phyloP scores from a whole-genome alignment of 53 echinoderm and acorn worm genomes.

The Henricia sp. region DNA sequence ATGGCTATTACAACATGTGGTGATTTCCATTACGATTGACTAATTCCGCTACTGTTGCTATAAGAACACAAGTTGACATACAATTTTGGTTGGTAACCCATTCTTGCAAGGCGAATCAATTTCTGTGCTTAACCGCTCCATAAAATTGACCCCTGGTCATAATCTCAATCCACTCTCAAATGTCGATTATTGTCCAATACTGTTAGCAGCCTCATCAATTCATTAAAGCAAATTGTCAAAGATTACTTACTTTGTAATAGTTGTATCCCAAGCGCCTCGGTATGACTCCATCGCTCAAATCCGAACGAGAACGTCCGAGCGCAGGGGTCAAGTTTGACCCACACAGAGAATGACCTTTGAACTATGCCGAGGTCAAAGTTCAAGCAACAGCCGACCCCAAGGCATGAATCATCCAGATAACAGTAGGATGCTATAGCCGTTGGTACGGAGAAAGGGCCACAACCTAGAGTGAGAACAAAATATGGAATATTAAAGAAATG shows the following conservation, averaged over 20 bases:
- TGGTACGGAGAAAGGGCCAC: background rate
- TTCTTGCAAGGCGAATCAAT: background rate
- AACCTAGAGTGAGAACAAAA: background rate
- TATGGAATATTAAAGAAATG: too few relatives aligned
- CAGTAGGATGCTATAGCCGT: background rate
- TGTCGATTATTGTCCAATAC: background rate
- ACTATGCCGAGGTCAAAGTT: conserved; percentile 56
- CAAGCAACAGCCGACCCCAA: conserved; percentile 53
- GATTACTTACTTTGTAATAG: conserved; percentile 31
- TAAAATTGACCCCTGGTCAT: too few relatives aligned
- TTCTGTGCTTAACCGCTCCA: background rate
- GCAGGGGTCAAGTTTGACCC: conserved; percentile 52
- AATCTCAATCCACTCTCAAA: background rate
- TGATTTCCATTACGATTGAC: background rate
- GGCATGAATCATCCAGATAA: conserved; percentile 29
- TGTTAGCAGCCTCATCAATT: background rate
- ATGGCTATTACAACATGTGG: background rate
- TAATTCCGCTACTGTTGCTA: background rate
- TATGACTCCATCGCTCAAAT: conserved; percentile 53
- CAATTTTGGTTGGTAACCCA: background rate
- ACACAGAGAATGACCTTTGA: conserved; percentile 47
- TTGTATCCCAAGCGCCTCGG: conserved; percentile 11
- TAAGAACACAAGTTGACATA: background rate
- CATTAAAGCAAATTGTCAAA: background rate
- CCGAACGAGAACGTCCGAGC: conserved; percentile 41